These are phyloP conservation scores for Anodontia alba DNA, from an alignment of 2,888 invertebrate species.

Conservation along the genomic window DNA sequence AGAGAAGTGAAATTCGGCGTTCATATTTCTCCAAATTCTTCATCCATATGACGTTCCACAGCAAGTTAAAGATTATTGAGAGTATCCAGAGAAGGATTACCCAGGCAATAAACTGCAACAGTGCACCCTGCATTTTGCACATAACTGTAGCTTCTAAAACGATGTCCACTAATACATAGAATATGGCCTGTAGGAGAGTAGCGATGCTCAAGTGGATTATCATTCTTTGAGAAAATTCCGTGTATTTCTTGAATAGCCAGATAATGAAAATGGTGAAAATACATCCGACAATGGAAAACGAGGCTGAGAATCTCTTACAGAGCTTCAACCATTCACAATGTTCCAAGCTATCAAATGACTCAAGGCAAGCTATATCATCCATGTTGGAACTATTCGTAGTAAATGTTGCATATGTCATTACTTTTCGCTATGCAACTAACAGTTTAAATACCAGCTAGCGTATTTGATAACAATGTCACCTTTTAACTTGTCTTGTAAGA, in stretches of 20 bases:
- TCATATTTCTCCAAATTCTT: not conserved
- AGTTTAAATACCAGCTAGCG: too few species aligned
- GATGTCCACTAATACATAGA: not conserved
- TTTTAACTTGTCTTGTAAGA: too few species aligned
- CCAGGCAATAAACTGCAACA: conserved; percentile 9
- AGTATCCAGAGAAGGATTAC: conserved; percentile 2
- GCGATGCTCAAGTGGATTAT: conserved; percentile 3
- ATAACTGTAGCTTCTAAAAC: not conserved
- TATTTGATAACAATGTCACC: too few species aligned
- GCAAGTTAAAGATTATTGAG: not conserved
- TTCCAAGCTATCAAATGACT: not conserved
- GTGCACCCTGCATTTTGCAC: not conserved
- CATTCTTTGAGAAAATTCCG: conserved; percentile 11
- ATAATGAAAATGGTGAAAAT: not conserved
- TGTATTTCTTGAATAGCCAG: conserved; percentile 9
- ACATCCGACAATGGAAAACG: not conserved
- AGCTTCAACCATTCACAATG: not conserved
- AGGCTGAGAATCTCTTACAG: not conserved
- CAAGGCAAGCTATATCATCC: not conserved
- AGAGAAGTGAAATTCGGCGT: not conserved
- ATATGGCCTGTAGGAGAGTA: conserved; percentile 7
- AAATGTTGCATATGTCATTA: too few species aligned
- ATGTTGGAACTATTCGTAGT: too few species aligned
- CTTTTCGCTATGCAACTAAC: too few species aligned
- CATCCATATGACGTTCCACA: not conserved